A percentile compares a stretch with the other conserved stretches of the same genome.
These are phyloP conservation scores for Melanaphis sacchari DNA, from an alignment of 1,140 invertebrate genomes.

Conservation along the genomic window DNA sequence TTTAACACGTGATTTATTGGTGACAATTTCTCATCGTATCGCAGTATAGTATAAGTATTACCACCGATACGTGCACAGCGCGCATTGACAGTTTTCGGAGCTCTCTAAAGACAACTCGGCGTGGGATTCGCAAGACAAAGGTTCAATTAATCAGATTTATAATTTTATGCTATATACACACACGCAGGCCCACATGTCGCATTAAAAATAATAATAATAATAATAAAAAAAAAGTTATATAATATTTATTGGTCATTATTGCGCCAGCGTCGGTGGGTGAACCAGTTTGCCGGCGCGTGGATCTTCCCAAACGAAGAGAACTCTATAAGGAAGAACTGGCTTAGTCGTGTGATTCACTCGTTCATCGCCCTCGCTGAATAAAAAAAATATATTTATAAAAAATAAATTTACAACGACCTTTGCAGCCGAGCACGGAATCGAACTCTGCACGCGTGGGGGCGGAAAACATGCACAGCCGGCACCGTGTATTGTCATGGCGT, in stretches of 20 bases:
- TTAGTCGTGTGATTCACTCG: slow-evolving; percentile 33
- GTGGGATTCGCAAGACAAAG: slow-evolving; percentile 46
- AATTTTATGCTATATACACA: slow-evolving; percentile 22
- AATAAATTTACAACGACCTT: slow-evolving; percentile 4
- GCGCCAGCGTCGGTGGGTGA: slow-evolving; percentile 39
- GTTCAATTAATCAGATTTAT: slow-evolving; percentile 49
- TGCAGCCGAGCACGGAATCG: slow-evolving; percentile 1
- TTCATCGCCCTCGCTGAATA: slow-evolving; percentile 37
- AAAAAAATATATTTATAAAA: not conserved
- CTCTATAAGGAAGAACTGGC: slow-evolving; percentile 30
- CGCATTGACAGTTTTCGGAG: not conserved
- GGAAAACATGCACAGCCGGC: not conserved
- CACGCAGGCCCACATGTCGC: not conserved
- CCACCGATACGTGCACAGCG: not conserved
- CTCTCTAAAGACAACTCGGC: not conserved
- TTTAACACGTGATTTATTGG: not conserved
- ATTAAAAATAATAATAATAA: not conserved
- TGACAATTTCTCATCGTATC: not conserved
- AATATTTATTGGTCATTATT: not conserved
- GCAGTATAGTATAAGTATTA: too few relatives aligned
- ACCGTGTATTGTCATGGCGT: not conserved
- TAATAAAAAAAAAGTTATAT: slow-evolving; percentile 22
- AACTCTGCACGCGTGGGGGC: not conserved
- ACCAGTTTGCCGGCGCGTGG: slow-evolving; percentile 11
- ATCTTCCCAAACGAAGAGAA: slow-evolving; percentile 8